Evolutionary conservation across 2,113 vertebrate genomes (phyloP).

Genomic region (Vulpes lagopus): DNA sequence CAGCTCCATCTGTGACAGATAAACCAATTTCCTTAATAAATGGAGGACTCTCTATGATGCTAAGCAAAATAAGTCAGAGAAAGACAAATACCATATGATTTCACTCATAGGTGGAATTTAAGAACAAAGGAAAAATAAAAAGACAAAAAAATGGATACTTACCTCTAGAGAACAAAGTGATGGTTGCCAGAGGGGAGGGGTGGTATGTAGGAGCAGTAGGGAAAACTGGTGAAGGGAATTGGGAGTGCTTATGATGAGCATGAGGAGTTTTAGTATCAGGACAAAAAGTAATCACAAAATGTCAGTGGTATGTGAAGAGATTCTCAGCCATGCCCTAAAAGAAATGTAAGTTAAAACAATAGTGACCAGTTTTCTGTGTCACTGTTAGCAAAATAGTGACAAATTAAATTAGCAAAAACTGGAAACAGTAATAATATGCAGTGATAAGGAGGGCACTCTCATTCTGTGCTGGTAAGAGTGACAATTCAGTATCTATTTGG

Average conservation of each 20-base stretch:
- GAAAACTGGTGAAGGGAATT: not conserved
- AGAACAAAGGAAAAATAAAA: not conserved
- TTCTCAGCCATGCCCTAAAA: not conserved
- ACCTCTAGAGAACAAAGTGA: not conserved
- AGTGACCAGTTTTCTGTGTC: not conserved
- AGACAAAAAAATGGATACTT: not conserved
- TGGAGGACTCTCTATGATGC: not conserved
- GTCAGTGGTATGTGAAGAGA: not conserved
- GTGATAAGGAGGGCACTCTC: not conserved
- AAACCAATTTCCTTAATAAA: not conserved
- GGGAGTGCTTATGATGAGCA: not conserved
- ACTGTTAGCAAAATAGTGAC: too few species aligned
- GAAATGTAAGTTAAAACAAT: not conserved
- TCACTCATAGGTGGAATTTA: not conserved
- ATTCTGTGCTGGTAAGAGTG: not conserved
- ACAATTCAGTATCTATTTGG: not conserved
- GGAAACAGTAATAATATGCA: not conserved
- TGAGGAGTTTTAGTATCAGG: not conserved
- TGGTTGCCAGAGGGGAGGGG: not conserved
- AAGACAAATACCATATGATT: not conserved
- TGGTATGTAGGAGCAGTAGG: not conserved
- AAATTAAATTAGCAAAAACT: not conserved
- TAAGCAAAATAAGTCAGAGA: not conserved
- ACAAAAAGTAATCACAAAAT: not conserved
- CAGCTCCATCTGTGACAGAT: not conserved